Conservation (phyloP, 2,113 vertebrate genomes). For the Nothoprocta pentlandii region DNA sequence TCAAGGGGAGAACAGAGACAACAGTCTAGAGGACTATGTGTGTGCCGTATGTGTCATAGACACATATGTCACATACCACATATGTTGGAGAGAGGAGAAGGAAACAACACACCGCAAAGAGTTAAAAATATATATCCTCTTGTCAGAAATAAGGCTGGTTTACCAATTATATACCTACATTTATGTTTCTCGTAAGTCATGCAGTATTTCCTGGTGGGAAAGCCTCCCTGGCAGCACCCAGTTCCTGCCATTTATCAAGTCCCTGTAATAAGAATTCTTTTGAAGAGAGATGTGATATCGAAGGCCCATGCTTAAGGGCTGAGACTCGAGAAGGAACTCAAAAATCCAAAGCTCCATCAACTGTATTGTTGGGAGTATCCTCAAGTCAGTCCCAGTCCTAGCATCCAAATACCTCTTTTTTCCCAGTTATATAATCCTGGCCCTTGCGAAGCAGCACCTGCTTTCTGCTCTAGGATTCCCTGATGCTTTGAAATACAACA, state of each 20-base stretch:
- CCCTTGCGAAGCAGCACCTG: not conserved
- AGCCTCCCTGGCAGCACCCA: not conserved
- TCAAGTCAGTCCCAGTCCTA: not conserved
- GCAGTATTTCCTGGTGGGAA: not conserved
- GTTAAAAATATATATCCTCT: not conserved
- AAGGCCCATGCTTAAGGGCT: not conserved
- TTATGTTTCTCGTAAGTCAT: not conserved
- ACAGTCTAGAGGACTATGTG: not conserved
- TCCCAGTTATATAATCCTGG: not conserved
- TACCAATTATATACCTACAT: not conserved
- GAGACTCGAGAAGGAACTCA: not conserved
- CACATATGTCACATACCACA: too few species aligned
- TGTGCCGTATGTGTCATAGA: not conserved
- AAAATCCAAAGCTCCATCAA: not conserved
- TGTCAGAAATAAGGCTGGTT: not conserved
- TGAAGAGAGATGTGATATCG: not conserved
- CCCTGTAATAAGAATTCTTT: not conserved
- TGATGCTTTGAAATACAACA: not conserved
- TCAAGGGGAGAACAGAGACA: not conserved
- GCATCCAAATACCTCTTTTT: not conserved
- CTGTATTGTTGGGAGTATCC: not conserved
- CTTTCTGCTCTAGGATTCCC: not conserved
- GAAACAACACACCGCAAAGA: not conserved
- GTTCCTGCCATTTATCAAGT: not conserved
- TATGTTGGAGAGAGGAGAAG: not conserved